Base-by-base conservation (phyloP, 2,797 vertebrate genomes). In the Chloroceryle amazona region DNA sequence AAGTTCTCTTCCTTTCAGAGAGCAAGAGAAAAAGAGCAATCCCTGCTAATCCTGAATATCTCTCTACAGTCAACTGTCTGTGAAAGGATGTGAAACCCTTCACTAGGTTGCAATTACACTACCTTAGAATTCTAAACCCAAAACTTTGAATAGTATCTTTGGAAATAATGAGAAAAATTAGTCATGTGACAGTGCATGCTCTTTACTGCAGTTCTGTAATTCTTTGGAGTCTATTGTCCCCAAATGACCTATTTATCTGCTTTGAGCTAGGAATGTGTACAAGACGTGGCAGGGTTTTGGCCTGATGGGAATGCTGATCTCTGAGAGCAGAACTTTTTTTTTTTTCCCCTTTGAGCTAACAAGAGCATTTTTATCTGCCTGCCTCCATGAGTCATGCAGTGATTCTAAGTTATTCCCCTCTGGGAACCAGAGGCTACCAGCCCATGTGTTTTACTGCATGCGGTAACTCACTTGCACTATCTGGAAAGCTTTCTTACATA, bases 251-350 rank as follows among this genome's bases (percentile, higher is more conserved):
- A 15, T 92, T 89, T 71, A 63, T 65, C 75, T 67, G 35, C 68
- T 80, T 67, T 67, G 52, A 90, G 52, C n/a, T 67, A 54, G 70
- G 79, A 89, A 67, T 12, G 3, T 0, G 8, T 41, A 67, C 47
- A 74, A 63, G 63, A 81, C 7, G 14, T 54, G 51, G 17, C 67
- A 92, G 57, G 61, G 63, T 82, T 79, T 79, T 63, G 47, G 58
- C 55, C 81, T 84, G 89, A 93, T 84, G 86, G 67, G 85, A 95
- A 93, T 87, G 44, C 57, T 78, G 85, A 90, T 88, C 81, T 95
- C 57, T 1, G 3, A 65, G 41, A 57, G 57, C 16, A 78, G 60
- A 81, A 73, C 5, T 7, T n/a, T 62, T 73, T 63, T 44, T 25
- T n/a, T 62, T 73, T 63, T 39, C 22, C 14, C 9, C 29, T 67